A percentile compares a stretch with the other conserved stretches of the same genome.
These are phyloP conservation scores for Euschistus heros DNA, from an alignment of 1,140 invertebrate species.

Conservation along the genomic window DNA sequence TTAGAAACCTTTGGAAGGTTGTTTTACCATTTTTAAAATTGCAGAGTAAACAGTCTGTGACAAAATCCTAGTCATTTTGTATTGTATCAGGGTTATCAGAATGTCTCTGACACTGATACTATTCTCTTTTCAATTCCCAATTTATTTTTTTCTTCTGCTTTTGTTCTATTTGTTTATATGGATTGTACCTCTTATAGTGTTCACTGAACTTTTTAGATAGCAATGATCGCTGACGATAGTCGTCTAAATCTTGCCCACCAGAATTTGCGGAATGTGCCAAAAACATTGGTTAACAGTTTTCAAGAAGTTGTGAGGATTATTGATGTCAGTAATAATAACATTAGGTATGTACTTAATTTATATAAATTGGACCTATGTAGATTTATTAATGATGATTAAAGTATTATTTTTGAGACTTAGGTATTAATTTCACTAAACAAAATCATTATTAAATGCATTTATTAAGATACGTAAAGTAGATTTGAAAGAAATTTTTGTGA, in stretches of 20 bases:
- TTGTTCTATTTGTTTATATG: slow-evolving; percentile 4
- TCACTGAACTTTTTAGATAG: not conserved
- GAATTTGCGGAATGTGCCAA: slow-evolving; percentile 43
- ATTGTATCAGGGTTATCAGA: too few relatives aligned
- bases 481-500: too few relatives aligned
- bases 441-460: too few relatives aligned
- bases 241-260: slow-evolving; percentile 48
- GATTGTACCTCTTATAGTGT: not conserved
- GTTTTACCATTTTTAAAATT: too few relatives aligned
- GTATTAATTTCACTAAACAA: too few relatives aligned
- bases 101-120: too few relatives aligned
- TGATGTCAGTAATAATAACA: slow-evolving; percentile 61
- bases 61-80: too few relatives aligned
- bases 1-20: too few relatives aligned
- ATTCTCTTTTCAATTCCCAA: too few relatives aligned
- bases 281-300: slow-evolving; percentile 44
- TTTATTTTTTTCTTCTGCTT: not conserved
- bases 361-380: not conserved
- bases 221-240: slow-evolving; percentile 33
- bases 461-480: too few relatives aligned
- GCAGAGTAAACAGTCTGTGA: too few relatives aligned
- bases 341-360: slow-evolving; percentile 43
- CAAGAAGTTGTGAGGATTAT: slow-evolving; percentile 43
- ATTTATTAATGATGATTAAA: not conserved
- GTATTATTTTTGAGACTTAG: too few relatives aligned